A percentile compares a stretch with the other conserved stretches of the same genome.
These are phyloP conservation scores for Zygothrica quintamaculata DNA, from an alignment of 2,888 invertebrate genomes.

Conservation along the genomic window DNA sequence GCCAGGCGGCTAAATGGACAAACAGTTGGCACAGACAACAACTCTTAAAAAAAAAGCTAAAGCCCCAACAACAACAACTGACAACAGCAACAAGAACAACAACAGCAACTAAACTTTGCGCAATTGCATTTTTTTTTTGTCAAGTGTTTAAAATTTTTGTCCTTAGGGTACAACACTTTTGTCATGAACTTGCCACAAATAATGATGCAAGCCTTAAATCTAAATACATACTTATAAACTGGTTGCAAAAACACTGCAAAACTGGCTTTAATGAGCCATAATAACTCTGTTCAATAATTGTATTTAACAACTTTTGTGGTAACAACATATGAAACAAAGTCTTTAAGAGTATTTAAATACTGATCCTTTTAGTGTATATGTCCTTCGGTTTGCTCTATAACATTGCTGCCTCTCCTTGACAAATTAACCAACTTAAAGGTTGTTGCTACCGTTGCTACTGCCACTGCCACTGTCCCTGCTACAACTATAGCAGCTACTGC, in stretches of 20 bases:
- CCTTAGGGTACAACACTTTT: not conserved
- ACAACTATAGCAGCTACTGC: constrained; percentile 25
- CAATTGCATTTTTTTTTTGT: constrained; percentile 48
- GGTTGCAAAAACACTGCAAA: no score
- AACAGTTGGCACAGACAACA: constrained; percentile 59
- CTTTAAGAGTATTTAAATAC: no score
- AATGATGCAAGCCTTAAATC: no score
- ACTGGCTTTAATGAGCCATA: no score
- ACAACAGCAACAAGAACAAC: constrained; percentile 6
- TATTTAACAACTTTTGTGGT: no score
- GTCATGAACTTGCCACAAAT: constrained; percentile 1
- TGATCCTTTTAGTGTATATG: not conserved
- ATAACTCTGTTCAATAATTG: no score
- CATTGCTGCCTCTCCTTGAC: constrained; percentile 45
- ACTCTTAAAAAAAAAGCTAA: constrained; percentile 27
- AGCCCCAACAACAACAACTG: constrained; percentile 4
- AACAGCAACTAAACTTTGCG: constrained; percentile 39
- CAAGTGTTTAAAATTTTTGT: not conserved
- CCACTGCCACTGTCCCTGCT: constrained; percentile 9
- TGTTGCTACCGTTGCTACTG: constrained; percentile 27
- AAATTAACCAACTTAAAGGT: constrained; percentile 70
- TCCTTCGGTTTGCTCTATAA: constrained; percentile 4
- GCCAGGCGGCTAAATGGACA: constrained; percentile 56
- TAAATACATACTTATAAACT: no score
- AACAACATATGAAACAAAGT: no score